Percentiles rank a stretch among this genome's conserved stretches.
Conservation (phyloP, 2,888 invertebrate species). For the Andrena fulva region DNA sequence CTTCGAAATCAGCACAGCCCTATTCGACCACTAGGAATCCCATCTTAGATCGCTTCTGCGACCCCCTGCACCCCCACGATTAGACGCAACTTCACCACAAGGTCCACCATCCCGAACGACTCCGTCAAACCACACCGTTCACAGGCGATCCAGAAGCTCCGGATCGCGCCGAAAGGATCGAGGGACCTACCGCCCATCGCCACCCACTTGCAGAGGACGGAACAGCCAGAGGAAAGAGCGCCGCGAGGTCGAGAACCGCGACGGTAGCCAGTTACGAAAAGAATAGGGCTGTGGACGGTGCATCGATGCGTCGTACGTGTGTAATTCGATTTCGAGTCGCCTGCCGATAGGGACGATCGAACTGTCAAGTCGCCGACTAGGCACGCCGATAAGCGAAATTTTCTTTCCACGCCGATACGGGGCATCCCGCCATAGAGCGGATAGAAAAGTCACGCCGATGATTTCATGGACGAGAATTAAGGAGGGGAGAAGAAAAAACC, state of each 20-base stretch:
- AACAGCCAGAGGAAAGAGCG: background rate
- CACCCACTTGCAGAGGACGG: background rate
- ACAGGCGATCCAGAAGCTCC: background rate
- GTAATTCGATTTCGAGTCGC: slow-evolving; percentile 41
- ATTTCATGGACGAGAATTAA: background rate
- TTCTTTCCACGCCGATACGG: slow-evolving; percentile 4
- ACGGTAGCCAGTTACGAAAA: slow-evolving; percentile 2
- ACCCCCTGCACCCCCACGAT: too few species aligned
- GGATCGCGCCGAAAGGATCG: background rate
- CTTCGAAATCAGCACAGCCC: too few species aligned
- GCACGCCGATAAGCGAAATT: slow-evolving; percentile 47
- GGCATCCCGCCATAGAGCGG: background rate
- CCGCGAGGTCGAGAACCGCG: background rate
- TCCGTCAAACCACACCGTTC: background rate
- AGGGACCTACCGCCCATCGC: slow-evolving; percentile 35
- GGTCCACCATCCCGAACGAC: background rate
- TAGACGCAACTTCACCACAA: background rate
- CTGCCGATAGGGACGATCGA: slow-evolving; percentile 29
- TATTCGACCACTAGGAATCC: too few species aligned
- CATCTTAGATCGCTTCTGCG: too few species aligned
- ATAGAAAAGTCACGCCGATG: background rate
- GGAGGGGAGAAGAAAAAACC: background rate
- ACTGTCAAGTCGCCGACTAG: slow-evolving; percentile 15
- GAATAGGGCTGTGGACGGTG: background rate
- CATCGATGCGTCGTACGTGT: background rate